Percentiles rank a stretch among this genome's conserved stretches.
Evolutionary conservation across 2,888 invertebrate genomes (phyloP).

Genomic region (Sthenelais limicola): DNA sequence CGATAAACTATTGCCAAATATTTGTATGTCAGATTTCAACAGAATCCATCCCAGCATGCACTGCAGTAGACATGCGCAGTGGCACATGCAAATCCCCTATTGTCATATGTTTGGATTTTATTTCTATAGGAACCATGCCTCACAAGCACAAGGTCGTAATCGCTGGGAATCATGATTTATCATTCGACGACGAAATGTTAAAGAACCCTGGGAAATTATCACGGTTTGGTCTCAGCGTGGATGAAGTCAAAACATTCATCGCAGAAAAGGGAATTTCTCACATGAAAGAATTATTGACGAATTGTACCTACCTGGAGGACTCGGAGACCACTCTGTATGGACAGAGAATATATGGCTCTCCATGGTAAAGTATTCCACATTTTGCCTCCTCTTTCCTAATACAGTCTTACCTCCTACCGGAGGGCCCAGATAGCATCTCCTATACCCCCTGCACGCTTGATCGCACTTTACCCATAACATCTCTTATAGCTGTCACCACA

Average conservation of each 20-base stretch:
- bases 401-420: too few species aligned
- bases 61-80: too few species aligned
- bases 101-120: not conserved
- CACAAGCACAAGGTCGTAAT: conserved; percentile 87
- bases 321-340: conserved; percentile 79
- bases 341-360: conserved; percentile 85
- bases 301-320: conserved; percentile 86
- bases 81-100: too few species aligned
- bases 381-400: too few species aligned
- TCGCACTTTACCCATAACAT: too few species aligned
- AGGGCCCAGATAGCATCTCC: too few species aligned
- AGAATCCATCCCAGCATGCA: too few species aligned
- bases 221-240: conserved; percentile 12
- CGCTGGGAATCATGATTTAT: conserved; percentile 89
- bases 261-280: conserved; percentile 31
- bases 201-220: not conserved
- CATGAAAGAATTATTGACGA: conserved; percentile 76
- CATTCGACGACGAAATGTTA: conserved; percentile 78
- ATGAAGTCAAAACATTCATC: conserved; percentile 20
- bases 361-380: too few species aligned
- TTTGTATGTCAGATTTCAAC: too few species aligned
- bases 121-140: conserved; percentile 77
- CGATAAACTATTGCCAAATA: too few species aligned
- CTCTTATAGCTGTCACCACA: too few species aligned
- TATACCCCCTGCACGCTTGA: too few species aligned